These are phyloP conservation scores for Dysmachus trigonus DNA, from an alignment of 2,888 invertebrate genomes.

Conservation along the genomic window DNA sequence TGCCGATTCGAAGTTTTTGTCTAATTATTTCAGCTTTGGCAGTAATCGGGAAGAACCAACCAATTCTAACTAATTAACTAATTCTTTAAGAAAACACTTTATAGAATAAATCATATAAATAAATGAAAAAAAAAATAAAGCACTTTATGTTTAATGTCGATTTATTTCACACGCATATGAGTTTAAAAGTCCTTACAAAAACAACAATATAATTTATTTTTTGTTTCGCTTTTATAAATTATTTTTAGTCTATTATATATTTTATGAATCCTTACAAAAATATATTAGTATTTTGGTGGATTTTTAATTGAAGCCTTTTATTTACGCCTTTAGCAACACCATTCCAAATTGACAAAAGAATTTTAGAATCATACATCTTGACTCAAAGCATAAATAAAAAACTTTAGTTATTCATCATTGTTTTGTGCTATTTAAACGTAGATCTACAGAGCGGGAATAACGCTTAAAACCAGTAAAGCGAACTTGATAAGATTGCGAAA, in stretches of 20 bases:
- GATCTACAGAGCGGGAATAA: not conserved
- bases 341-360: not conserved
- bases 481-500: not conserved
- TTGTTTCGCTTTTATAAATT: constrained; percentile 27
- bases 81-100: no score
- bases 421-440: constrained; percentile 14
- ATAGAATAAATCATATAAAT: no score
- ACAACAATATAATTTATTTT: constrained; percentile 49
- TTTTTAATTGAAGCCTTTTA: constrained; percentile 43
- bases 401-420: not conserved
- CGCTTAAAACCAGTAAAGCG: not conserved
- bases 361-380: not conserved
- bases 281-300: constrained; percentile 44
- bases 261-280: constrained; percentile 46
- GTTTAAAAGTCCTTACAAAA: constrained; percentile 49
- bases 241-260: constrained; percentile 23
- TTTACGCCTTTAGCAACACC: constrained; percentile 18
- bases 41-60: no score
- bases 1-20: no score
- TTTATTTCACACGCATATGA: constrained; percentile 49
- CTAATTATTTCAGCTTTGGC: no score
- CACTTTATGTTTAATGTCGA: constrained; percentile 22
- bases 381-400: constrained; percentile 24
- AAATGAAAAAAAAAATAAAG: not conserved
- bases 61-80: no score